Evolutionary conservation across 2,888 invertebrate species (phyloP), one percentile per base, ranked within the genome.

Genomic region (Trissolcus japonicus): DNA sequence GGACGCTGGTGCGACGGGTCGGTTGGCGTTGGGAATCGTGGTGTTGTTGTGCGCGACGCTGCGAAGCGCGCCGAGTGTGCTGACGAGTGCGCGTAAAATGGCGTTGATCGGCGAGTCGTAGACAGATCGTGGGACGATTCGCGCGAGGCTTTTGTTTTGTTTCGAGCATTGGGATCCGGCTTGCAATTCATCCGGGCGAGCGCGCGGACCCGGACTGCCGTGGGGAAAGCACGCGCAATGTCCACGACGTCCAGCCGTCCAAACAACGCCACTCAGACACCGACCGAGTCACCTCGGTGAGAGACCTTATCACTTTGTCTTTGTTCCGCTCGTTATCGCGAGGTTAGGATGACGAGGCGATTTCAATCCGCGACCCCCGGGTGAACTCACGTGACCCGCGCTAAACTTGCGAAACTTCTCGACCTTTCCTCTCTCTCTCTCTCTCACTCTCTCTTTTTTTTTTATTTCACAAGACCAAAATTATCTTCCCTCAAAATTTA

Each of bases 61-160:
- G 43, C 13, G 53, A 13, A 60, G 69, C 68, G 61, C 51, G 46
- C 19, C 60, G 17, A 50, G 17, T 16, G 35, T 48, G 21, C 25
- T 55, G 50, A 46, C 51, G 55, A 25, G 51, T 19, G 46, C 50
- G 66, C 67, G 78, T 85, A 88, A 88, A 88, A 88, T 88, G 88
- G 88, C 88, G 88, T 82, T 85, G 85, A 84, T 86, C 84, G 83
- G 83, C 82, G 82, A 83, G 51, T 67, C 67, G 62, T 51, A 59
- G 21, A 75, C 16, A 80, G 78, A 73, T 82, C 74, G 62, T 62
- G 60, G 35, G 63, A 17, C 46, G 55, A 19, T 19, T 60, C 43
- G 48, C 51, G 57, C 60, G 17, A 35, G 16, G 51, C 35, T 46
- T 54, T 46, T 51, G 51, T 51, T 51, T 51, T 19, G 41, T 17